phyloP scores from a whole-genome alignment of 2,113 vertebrate species.

The Trichomycterus rosablanca region DNA sequence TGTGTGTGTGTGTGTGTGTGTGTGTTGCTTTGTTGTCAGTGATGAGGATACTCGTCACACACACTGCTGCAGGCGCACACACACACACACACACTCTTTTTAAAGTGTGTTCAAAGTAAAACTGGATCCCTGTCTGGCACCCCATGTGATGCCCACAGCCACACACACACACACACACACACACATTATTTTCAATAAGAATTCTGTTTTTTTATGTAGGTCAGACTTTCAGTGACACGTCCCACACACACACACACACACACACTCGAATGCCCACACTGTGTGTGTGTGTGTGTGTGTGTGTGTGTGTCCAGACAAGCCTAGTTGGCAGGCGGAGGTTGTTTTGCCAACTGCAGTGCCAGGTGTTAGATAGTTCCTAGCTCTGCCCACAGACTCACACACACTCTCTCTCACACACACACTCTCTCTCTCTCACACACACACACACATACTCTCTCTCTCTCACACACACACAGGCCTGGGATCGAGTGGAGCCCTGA shows the following conservation, averaged over 20 bases:
- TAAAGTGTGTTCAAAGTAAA: neutral
- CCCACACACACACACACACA: conserved; percentile 30
- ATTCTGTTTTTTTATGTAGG: conserved; percentile 22
- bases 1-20: conserved; percentile 61
- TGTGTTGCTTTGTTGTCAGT: conserved; percentile 50
- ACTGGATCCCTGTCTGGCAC: conserved; percentile 13
- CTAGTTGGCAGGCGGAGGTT: conserved; percentile 36
- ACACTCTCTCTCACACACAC: conserved; percentile 39
- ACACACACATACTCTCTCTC: neutral
- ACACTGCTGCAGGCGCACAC: conserved; percentile 38
- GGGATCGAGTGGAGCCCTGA: too few species aligned
- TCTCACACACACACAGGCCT: conserved; percentile 3
- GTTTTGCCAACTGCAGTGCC: conserved; percentile 48
- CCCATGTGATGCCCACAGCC: conserved; percentile 17
- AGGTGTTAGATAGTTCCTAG: conserved; percentile 57
- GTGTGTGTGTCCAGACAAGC: conserved; percentile 17
- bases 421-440: neutral
- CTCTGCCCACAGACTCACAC: conserved; percentile 27
- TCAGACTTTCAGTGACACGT: conserved; percentile 8
- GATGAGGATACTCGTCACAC: conserved; percentile 48
- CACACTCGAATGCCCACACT: conserved; percentile 19
- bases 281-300: conserved; percentile 14
- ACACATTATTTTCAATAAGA: conserved; percentile 26
- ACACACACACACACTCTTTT: conserved; percentile 32
- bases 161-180: conserved; percentile 9